These are phyloP conservation scores for Siderastrea siderea DNA, from an alignment of 92 coral and sea anemone genomes.

Conservation along the genomic window DNA sequence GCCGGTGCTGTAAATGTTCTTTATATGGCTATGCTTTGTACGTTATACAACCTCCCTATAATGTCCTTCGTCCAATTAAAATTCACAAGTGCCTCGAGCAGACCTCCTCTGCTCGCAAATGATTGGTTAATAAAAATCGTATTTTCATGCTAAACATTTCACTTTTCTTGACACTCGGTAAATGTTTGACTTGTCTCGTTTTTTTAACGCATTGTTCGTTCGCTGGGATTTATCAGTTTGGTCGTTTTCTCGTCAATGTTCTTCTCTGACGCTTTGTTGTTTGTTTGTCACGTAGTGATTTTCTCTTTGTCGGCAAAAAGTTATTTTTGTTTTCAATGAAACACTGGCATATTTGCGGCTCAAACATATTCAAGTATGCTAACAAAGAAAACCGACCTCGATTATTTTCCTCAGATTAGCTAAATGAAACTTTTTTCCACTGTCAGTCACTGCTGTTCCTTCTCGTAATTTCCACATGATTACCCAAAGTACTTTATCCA, in stretches of 20 bases:
- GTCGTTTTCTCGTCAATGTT: slow-evolving; percentile 39
- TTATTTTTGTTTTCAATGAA: slow-evolving; percentile 43
- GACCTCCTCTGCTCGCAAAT: slow-evolving; percentile 40
- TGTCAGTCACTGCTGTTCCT: neutral
- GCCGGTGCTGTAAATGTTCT: neutral
- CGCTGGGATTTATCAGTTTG: slow-evolving; percentile 51
- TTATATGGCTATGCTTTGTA: slow-evolving; percentile 58
- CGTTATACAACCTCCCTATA: slow-evolving; percentile 65
- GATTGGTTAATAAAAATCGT: slow-evolving; percentile 72
- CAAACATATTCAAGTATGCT: slow-evolving; percentile 54
- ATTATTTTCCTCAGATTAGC: slow-evolving; percentile 30
- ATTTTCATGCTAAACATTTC: slow-evolving; percentile 80
- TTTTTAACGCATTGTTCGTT: slow-evolving; percentile 28
- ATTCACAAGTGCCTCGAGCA: slow-evolving; percentile 51
- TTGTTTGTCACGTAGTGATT: slow-evolving; percentile 42
- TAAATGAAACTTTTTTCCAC: slow-evolving; percentile 20
- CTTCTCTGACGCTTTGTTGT: slow-evolving; percentile 27
- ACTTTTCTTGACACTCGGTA: slow-evolving; percentile 66
- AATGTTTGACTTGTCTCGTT: slow-evolving; percentile 74
- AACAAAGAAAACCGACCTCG: slow-evolving; percentile 45
- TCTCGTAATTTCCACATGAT: slow-evolving; percentile 3
- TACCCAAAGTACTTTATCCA: neutral
- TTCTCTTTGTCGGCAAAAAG: slow-evolving; percentile 56
- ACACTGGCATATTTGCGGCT: slow-evolving; percentile 55
- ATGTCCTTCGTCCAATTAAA: slow-evolving; percentile 67